These are phyloP conservation scores for Oceanodroma leucorhoa DNA, from an alignment of 2,797 vertebrate genomes.

Conservation along the genomic window DNA sequence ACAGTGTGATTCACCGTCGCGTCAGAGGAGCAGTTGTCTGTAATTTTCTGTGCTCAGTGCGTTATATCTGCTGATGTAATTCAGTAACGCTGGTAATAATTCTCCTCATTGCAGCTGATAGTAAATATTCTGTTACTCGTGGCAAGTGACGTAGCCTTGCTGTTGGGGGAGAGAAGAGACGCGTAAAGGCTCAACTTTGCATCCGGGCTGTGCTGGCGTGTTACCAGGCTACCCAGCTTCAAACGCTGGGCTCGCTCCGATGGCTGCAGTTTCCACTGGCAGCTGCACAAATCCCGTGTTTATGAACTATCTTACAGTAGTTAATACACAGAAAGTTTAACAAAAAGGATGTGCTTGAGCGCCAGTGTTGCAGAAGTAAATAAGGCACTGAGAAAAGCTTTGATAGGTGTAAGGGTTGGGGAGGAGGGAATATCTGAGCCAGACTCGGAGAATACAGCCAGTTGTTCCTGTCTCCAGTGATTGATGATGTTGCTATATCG, in stretches of 20 bases:
- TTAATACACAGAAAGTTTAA: conserved; percentile 20
- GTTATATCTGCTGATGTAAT: not conserved
- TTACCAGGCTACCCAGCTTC: not conserved
- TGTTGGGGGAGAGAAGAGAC: not conserved
- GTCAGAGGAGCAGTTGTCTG: conserved; percentile 12
- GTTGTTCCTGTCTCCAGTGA: conserved; percentile 71
- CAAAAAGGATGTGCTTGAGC: not conserved
- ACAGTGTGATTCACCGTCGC: not conserved
- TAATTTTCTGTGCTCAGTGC: conserved; percentile 1
- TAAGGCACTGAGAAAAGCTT: not conserved
- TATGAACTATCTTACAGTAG: not conserved
- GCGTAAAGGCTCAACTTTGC: not conserved
- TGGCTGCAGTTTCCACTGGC: not conserved
- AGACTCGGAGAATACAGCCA: conserved; percentile 16
- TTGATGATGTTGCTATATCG: conserved; percentile 80
- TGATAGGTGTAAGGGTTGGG: not conserved
- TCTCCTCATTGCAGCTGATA: conserved; percentile 39
- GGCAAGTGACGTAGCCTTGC: conserved; percentile 5
- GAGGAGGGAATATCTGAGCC: not conserved
- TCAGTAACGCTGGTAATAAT: conserved; percentile 24
- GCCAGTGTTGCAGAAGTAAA: not conserved
- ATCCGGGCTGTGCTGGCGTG: not conserved
- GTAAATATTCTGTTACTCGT: conserved; percentile 28
- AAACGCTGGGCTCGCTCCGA: not conserved
- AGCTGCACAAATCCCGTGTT: not conserved